These are phyloP conservation scores for Conistra vaccinii DNA, from an alignment of 2,888 invertebrate species.

Conservation along the genomic window DNA sequence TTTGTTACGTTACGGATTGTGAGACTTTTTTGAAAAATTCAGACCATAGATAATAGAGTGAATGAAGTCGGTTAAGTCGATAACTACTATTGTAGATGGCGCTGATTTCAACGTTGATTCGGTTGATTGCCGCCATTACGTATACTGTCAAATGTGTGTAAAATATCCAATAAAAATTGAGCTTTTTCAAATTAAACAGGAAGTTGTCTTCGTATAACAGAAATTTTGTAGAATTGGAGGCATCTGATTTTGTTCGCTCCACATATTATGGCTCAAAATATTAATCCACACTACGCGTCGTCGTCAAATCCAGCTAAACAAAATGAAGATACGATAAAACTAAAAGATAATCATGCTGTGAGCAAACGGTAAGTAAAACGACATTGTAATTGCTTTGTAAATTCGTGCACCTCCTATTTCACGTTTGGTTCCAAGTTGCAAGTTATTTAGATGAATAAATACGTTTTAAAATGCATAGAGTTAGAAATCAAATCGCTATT, in stretches of 20 bases:
- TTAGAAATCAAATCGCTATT: background rate
- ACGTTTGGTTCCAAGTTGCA: background rate
- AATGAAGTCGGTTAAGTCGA: slow-evolving; percentile 10
- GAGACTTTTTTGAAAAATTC: background rate
- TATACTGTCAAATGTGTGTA: slow-evolving; percentile 83
- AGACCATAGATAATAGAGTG: slow-evolving; percentile 44
- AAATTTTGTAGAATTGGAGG: slow-evolving; percentile 79
- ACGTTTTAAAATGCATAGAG: background rate
- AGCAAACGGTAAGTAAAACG: slow-evolving; percentile 94
- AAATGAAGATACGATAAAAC: slow-evolving; percentile 94
- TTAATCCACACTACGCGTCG: slow-evolving; percentile 94
- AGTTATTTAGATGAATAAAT: background rate
- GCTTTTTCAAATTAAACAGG: slow-evolving; percentile 89
- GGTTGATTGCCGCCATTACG: slow-evolving; percentile 83
- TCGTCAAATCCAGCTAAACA: slow-evolving; percentile 94
- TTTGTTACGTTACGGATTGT: background rate
- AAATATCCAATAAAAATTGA: slow-evolving; percentile 87
- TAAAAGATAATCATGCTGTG: slow-evolving; percentile 96
- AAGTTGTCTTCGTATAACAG: slow-evolving; percentile 85
- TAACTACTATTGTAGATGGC: slow-evolving; percentile 65
- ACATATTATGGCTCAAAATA: slow-evolving; percentile 95
- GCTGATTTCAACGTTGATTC: slow-evolving; percentile 60
- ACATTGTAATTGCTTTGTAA: slow-evolving; percentile 33
- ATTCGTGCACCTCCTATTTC: slow-evolving; percentile 17
- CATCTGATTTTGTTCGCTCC: slow-evolving; percentile 76